A percentile compares a stretch with the other conserved stretches of the same genome.
Evolutionary conservation across 2,888 invertebrate genomes (phyloP).

Genomic region (Drosophila peninsularis): DNA sequence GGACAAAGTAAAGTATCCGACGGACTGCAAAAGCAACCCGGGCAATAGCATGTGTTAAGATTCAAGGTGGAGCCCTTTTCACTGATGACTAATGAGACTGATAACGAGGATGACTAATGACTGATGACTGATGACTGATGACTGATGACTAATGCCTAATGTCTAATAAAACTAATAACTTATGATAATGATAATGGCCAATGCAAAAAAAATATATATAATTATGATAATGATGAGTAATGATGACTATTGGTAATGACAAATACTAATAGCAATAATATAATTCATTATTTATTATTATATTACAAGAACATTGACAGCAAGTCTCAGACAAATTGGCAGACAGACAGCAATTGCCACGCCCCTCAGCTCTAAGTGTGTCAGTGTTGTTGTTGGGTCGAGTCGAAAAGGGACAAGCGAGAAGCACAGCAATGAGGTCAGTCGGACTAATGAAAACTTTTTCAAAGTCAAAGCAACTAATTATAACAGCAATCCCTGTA

Average conservation of each 20-base stretch:
- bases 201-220: not conserved
- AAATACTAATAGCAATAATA: not conserved
- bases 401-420: not conserved
- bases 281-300: not conserved
- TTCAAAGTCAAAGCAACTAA: conserved; percentile 21
- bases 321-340: conserved; percentile 13
- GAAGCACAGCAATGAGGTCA: conserved; percentile 10
- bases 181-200: not conserved
- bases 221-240: too few species aligned
- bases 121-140: not conserved
- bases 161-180: not conserved
- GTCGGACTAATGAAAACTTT: conserved; percentile 5
- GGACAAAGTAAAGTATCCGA: too few species aligned
- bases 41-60: too few species aligned
- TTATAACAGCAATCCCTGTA: conserved; percentile 2
- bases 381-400: not conserved
- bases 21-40: too few species aligned
- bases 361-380: not conserved
- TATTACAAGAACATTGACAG: not conserved
- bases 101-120: not conserved
- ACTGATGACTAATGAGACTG: not conserved
- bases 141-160: not conserved
- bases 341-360: conserved; percentile 13
- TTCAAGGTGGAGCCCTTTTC: too few species aligned
- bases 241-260: not conserved